These are phyloP conservation scores for Xenopus petersii DNA, from an alignment of 2,797 vertebrate genomes.

Conservation along the genomic window DNA sequence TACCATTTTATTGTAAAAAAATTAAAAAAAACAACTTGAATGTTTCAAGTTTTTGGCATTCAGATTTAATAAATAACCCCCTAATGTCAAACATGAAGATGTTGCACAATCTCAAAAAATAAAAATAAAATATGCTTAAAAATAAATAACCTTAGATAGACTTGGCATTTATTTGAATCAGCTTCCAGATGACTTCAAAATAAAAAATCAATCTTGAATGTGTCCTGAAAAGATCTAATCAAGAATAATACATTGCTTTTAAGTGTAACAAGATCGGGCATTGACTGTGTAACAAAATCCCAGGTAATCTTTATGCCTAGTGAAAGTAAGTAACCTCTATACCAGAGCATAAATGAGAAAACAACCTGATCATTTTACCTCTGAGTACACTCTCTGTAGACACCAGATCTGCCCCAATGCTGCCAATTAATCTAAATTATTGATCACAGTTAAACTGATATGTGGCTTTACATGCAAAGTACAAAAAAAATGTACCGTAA, in stretches of 20 bases:
- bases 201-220: not conserved
- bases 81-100: not conserved
- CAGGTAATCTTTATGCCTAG: constrained; percentile 5
- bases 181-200: not conserved
- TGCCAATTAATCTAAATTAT: constrained; percentile 51
- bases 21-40: too few relatives aligned
- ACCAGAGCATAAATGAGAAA: constrained; percentile 13
- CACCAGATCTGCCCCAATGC: constrained; percentile 3
- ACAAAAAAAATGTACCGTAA: too few relatives aligned
- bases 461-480: too few relatives aligned
- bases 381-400: not conserved
- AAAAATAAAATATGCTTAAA: not conserved
- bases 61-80: too few relatives aligned
- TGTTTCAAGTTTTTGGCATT: too few relatives aligned
- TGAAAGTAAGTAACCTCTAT: constrained; percentile 48
- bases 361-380: not conserved
- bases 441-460: constrained; percentile 54
- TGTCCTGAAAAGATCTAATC: not conserved
- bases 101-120: not conserved
- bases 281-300: constrained; percentile 15
- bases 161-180: not conserved
- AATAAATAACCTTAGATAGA: not conserved
- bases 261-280: not conserved
- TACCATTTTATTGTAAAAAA: too few relatives aligned
- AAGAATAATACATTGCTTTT: not conserved